Evolutionary conservation across 2,888 invertebrate genomes (phyloP).

Genomic region (Ariolimax columbianus): DNA sequence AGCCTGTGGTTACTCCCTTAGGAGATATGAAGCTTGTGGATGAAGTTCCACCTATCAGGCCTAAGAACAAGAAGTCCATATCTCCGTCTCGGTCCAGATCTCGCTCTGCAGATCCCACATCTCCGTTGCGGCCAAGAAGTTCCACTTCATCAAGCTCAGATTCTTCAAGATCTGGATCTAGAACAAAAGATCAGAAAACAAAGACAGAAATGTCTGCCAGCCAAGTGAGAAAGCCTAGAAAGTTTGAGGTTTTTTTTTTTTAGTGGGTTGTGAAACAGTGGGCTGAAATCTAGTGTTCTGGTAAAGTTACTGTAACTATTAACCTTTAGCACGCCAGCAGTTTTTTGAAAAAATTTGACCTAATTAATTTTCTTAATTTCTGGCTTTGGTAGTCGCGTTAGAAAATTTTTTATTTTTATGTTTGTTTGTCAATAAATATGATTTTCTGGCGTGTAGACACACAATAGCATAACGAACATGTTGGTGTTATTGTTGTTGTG

Average conservation of each 20-base stretch:
- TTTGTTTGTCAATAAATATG: no score
- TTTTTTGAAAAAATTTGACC: no score
- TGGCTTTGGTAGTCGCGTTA: no score
- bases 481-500: no score
- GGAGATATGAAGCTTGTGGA: background rate
- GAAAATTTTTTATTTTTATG: no score
- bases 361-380: no score
- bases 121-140: constrained; percentile 51
- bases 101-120: constrained; percentile 36
- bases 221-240: background rate
- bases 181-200: constrained; percentile 13
- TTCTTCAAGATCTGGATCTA: constrained; percentile 55
- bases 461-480: no score
- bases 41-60: background rate
- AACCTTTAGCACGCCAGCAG: no score
- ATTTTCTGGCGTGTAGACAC: no score
- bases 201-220: background rate
- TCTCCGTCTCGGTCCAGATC: background rate
- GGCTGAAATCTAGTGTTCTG: no score
- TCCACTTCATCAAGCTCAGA: constrained; percentile 37
- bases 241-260: background rate
- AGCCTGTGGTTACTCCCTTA: background rate
- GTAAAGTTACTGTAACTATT: no score
- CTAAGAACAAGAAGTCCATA: background rate
- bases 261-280: no score